Percentiles rank a stretch among this genome's conserved stretches.
Evolutionary conservation across 23 tunicate genomes (phyloP).

Genomic region (Trididemnum clinides): DNA sequence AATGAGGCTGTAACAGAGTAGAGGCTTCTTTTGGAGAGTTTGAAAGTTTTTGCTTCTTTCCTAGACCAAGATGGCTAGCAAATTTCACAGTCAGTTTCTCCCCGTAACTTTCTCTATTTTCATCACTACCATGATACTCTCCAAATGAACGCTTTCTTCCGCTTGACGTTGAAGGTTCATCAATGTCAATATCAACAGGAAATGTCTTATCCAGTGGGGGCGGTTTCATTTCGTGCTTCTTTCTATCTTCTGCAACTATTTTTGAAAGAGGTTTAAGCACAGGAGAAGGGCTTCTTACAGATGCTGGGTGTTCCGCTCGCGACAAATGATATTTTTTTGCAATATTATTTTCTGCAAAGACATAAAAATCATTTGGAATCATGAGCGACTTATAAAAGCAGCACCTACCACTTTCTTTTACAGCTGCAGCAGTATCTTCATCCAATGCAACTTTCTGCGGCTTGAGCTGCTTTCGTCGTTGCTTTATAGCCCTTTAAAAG

Average conservation of each 20-base stretch:
- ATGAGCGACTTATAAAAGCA: no score
- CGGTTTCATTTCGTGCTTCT: not conserved
- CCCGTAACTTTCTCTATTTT: not conserved
- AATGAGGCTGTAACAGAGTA: no score
- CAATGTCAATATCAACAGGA: not conserved
- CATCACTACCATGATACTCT: no score
- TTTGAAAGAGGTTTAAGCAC: no score
- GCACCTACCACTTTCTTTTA: no score
- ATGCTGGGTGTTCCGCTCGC: no score
- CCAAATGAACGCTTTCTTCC: not conserved
- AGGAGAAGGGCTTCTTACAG: no score
- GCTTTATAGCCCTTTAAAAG: constrained; percentile 12
- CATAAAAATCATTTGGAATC: no score
- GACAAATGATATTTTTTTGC: no score
- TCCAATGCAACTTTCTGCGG: constrained; percentile 23
- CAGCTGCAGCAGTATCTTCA: not conserved
- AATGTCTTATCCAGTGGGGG: not conserved
- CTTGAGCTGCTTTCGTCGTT: constrained; percentile 28
- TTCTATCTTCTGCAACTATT: not conserved
- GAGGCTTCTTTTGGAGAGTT: no score
- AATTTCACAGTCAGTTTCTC: not conserved
- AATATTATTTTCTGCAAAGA: no score
- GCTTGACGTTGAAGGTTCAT: not conserved
- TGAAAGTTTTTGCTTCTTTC: no score
- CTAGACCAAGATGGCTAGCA: constrained; percentile 4